These are phyloP conservation scores for Cydia fagiglandana DNA, from an alignment of 1,140 invertebrate species.

Conservation along the genomic window DNA sequence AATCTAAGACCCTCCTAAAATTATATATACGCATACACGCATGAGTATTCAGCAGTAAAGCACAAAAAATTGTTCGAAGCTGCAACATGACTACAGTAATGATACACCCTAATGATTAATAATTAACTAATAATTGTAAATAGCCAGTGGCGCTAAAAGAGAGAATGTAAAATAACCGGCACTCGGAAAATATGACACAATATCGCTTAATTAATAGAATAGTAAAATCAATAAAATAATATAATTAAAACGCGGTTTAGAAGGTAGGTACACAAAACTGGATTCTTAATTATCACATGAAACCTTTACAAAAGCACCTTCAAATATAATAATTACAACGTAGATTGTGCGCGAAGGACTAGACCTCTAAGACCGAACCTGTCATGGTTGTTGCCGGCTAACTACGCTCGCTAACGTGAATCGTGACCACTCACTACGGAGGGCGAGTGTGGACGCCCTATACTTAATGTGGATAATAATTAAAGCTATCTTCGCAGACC, in stretches of 20 bases:
- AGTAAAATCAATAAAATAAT: slow-evolving; percentile 50
- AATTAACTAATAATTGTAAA: slow-evolving; percentile 58
- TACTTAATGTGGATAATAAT: slow-evolving; percentile 49
- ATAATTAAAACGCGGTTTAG: slow-evolving; percentile 55
- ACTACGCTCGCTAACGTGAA: slow-evolving; percentile 18
- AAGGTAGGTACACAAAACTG: slow-evolving; percentile 51
- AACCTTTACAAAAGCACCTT: slow-evolving; percentile 70
- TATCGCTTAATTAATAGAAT: slow-evolving; percentile 50
- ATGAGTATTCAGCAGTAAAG: slow-evolving; percentile 78
- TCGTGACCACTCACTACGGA: background rate
- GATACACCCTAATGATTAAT: slow-evolving; percentile 36
- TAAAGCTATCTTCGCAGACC: slow-evolving; percentile 65
- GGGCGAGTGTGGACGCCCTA: slow-evolving; percentile 34
- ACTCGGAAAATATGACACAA: slow-evolving; percentile 75
- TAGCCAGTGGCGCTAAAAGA: slow-evolving; percentile 74
- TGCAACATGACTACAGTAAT: slow-evolving; percentile 74
- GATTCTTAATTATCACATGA: slow-evolving; percentile 67
- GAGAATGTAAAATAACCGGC: slow-evolving; percentile 55
- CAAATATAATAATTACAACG: slow-evolving; percentile 49
- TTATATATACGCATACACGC: slow-evolving; percentile 65
- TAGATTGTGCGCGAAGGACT: slow-evolving; percentile 76
- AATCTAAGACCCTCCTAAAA: slow-evolving; percentile 64
- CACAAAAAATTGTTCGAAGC: slow-evolving; percentile 76
- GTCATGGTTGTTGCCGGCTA: slow-evolving; percentile 56
- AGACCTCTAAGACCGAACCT: slow-evolving; percentile 63